A percentile compares a stretch with the other conserved stretches of the same genome.
These are phyloP conservation scores for Candidula unifasciata DNA, from an alignment of 2,888 invertebrate species.

Conservation along the genomic window DNA sequence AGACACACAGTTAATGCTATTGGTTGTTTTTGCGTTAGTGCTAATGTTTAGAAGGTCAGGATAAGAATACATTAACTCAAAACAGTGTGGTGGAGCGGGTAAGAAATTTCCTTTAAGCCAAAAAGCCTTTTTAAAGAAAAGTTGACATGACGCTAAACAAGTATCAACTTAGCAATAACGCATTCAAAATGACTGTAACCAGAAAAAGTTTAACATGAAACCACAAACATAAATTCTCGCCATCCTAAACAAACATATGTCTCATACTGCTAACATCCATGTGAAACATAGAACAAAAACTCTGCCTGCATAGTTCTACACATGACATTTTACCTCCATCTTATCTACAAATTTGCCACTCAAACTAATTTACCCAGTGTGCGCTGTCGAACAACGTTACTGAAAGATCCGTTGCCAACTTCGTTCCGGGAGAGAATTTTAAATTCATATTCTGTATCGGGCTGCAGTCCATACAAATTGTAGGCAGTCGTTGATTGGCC, in stretches of 20 bases:
- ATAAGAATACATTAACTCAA: too few relatives aligned
- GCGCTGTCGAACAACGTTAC: constrained; percentile 91
- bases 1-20: too few relatives aligned
- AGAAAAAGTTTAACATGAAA: not conserved
- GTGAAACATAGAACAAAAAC: not conserved
- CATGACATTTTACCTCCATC: not conserved
- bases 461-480: constrained; percentile 92
- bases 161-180: too few relatives aligned
- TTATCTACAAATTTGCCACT: not conserved
- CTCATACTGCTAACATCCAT: not conserved
- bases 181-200: too few relatives aligned
- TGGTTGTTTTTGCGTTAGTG: too few relatives aligned
- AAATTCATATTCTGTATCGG: constrained; percentile 95
- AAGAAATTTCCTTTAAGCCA: too few relatives aligned
- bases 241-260: not conserved
- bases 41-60: too few relatives aligned
- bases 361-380: constrained; percentile 49
- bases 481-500: constrained; percentile 91
- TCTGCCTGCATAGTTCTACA: not conserved
- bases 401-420: constrained; percentile 96
- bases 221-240: not conserved
- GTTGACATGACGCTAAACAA: too few relatives aligned
- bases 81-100: too few relatives aligned
- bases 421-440: constrained; percentile 96
- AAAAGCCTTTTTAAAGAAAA: too few relatives aligned